A percentile compares a stretch with the other conserved stretches of the same genome.
These are phyloP conservation scores for Suillia variegata DNA, from an alignment of 2,888 invertebrate species.

Conservation along the genomic window DNA sequence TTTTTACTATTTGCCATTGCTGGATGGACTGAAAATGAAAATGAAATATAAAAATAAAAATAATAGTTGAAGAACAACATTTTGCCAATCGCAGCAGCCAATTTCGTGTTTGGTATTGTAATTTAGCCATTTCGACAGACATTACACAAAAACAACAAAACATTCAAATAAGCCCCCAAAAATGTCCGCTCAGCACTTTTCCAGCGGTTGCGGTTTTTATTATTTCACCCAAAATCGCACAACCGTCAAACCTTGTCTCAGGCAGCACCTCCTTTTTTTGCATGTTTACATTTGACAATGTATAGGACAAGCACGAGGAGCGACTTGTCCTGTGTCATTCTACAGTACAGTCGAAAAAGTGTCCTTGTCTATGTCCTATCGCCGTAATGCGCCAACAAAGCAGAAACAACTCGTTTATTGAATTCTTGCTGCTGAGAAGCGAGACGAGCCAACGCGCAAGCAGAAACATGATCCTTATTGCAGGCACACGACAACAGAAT, in stretches of 20 bases:
- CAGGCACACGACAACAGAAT: too few species aligned
- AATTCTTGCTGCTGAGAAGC: not conserved
- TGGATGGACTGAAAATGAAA: not conserved
- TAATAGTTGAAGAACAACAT: too few species aligned
- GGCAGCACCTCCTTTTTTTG: not conserved
- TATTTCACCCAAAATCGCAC: not conserved
- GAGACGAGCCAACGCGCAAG: too few species aligned
- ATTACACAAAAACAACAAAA: not conserved
- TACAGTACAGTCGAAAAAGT: too few species aligned
- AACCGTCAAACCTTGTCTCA: not conserved
- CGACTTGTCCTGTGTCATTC: too few species aligned
- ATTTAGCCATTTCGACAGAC: not conserved
- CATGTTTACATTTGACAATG: conserved; percentile 3
- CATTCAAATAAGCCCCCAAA: conserved; percentile 2
- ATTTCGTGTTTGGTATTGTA: not conserved
- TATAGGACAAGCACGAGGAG: not conserved
- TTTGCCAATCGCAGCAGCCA: conserved; percentile 1
- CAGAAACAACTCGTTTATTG: conserved; percentile 7
- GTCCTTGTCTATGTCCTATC: not conserved
- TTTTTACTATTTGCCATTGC: not conserved
- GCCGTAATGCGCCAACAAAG: not conserved
- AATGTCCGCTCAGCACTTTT: not conserved
- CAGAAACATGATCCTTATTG: not conserved
- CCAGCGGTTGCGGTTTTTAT: not conserved
- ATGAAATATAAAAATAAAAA: not conserved